Base-by-base conservation (phyloP, 2,797 vertebrate genomes). In the Acipenser transmontanus region DNA sequence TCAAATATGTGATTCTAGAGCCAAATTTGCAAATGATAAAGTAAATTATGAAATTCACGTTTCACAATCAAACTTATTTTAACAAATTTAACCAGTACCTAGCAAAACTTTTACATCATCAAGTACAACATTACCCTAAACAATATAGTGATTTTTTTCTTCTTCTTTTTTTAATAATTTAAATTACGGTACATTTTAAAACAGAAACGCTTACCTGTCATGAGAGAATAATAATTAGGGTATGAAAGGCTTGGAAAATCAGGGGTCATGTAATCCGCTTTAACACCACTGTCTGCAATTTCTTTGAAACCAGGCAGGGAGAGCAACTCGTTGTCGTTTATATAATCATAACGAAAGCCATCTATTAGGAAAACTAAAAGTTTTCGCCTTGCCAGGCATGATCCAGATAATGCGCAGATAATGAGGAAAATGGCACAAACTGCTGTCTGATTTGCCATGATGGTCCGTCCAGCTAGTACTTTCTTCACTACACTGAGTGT, bases 221-320 rank as follows among this genome's bases (percentile, higher is more conserved):
- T 96, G 2, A 98, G 72, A 0, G 91, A 89, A 82, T 98, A 98
- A 76, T 98, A 98, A 65, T 98, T 98, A 0, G 96, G 96, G 49
- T 92, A 98, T 0, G 96, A 98, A 61, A 96, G 85, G 63, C 89
- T 95, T 2, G 95, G 95, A 47, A 98, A 97, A 70, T 95, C 95
- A 0, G 95, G 94, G 0, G 92, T 96, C 89, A 95, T 71, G 77
- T 96, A 94, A 72, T 98, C 93, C 83, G 89, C 93, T 75, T 93
- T 95, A 17, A 96, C 94, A 0, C 95, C 95, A 63, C 75, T 85
- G 57, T 73, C 72, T 73, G 93, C 86, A 0, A 98, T 91, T 64
- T 88, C 84, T 61, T 74, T 79, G 66, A 97, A 93, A 5, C 93
- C 96, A 0, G 92, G 87, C 66, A 96, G 75, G 0, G 66, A 70